These are phyloP conservation scores for Drosophila kepulauana DNA, from an alignment of 1,140 invertebrate genomes.

Conservation along the genomic window DNA sequence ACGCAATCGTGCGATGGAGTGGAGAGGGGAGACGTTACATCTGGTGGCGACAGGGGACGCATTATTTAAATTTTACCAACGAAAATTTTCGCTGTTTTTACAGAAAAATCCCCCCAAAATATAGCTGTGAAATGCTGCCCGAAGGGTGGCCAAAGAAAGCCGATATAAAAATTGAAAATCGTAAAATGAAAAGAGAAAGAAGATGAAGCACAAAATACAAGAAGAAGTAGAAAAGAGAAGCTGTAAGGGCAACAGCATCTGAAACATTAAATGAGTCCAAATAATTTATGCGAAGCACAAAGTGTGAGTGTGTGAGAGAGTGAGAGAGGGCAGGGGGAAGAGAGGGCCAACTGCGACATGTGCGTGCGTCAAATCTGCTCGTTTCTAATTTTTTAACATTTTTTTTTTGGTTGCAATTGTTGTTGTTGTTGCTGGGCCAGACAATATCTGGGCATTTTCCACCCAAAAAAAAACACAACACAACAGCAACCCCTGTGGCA, in stretches of 20 bases:
- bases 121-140: conserved; percentile 34
- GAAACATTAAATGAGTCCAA: conserved; percentile 78
- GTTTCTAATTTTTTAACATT: conserved; percentile 72
- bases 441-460: conserved; percentile 52
- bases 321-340: background rate
- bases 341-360: conserved; percentile 51
- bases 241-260: conserved; percentile 43
- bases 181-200: conserved; percentile 51
- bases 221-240: conserved; percentile 9
- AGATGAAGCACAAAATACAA: background rate
- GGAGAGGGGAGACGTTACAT: conserved; percentile 41
- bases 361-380: conserved; percentile 62
- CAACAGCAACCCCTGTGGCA: conserved; percentile 67
- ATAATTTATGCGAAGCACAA: conserved; percentile 70
- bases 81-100: conserved; percentile 64
- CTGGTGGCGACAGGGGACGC: conserved; percentile 81
- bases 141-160: conserved; percentile 64
- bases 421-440: conserved; percentile 16
- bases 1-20: conserved; percentile 8
- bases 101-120: conserved; percentile 62
- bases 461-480: conserved; percentile 44
- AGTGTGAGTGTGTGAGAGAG: conserved; percentile 42
- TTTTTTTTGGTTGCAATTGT: conserved; percentile 21
- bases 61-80: conserved; percentile 78
- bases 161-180: conserved; percentile 79